phyloP scores from a whole-genome alignment of 2,888 invertebrate genomes.

The Melanotus villosus region DNA sequence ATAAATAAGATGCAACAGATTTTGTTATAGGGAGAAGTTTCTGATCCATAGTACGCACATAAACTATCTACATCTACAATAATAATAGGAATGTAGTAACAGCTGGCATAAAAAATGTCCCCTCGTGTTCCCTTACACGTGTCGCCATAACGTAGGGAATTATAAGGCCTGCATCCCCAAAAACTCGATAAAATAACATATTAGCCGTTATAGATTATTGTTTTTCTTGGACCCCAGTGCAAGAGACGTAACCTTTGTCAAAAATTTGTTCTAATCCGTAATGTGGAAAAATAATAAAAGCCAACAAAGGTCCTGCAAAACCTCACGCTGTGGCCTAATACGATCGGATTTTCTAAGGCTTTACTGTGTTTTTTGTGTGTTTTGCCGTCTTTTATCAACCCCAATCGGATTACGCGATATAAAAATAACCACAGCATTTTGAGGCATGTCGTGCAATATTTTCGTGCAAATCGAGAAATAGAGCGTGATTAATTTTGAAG shows the following conservation, averaged over 20 bases:
- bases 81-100: constrained; percentile 47
- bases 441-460: constrained; percentile 21
- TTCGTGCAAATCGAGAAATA: constrained; percentile 5
- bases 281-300: constrained; percentile 40
- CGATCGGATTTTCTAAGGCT: constrained; percentile 36
- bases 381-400: constrained; percentile 36
- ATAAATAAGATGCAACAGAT: constrained; percentile 37
- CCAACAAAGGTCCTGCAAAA: constrained; percentile 35
- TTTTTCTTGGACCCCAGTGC: constrained; percentile 32
- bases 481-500: constrained; percentile 18
- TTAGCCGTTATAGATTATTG: constrained; percentile 44
- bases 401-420: constrained; percentile 37
- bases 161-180: constrained; percentile 41
- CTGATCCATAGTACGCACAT: constrained; percentile 27
- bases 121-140: constrained; percentile 45
- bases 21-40: constrained; percentile 9
- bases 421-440: constrained; percentile 32
- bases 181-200: constrained; percentile 44
- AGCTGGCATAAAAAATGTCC: constrained; percentile 49
- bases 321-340: constrained; percentile 34
- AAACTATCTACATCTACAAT: constrained; percentile 44
- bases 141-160: constrained; percentile 43
- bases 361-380: constrained; percentile 32
- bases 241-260: constrained; percentile 33
- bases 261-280: constrained; percentile 29